Base-by-base conservation (phyloP, 2,797 vertebrate species). In the Aldrovandia affinis region DNA sequence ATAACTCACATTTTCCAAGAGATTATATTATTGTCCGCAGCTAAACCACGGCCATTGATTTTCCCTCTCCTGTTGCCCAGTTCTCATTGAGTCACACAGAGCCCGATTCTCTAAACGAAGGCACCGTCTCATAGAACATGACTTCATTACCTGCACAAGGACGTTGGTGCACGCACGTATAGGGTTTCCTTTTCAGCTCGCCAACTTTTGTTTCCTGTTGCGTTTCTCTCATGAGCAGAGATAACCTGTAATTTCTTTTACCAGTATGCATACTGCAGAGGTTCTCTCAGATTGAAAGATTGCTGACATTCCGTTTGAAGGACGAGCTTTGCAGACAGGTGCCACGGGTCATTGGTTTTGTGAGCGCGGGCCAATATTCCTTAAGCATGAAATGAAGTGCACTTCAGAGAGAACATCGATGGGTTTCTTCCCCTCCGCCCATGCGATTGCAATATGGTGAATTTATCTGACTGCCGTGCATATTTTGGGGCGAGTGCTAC, bases 31-130 rank as follows among this genome's bases (percentile, higher is more conserved):
- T 84, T 55, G 78, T 33, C 57, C 22, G 33, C 10, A 25, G 83
- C 75, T 83, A 78, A 83, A 78, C 77, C 73, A 63, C 61, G 52
- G 57, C 73, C n/a, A 84, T 84, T 50, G 77, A 79, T 84, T 84
- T 63, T 77, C 36, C 44, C 20, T 39, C 7, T 4, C 54, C 42
- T 78, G 36, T 39, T 78, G 61, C 54, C 63, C 70, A 65, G 39
- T 59, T 83, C 73, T 18, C 36, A 22, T 36, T 54, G 80, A 61
- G 2, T 39, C 20, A 7, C 22, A 22, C 50, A 36, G 18, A 1
- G 28, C 1, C 78, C 25, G 18, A 39, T 57, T 20, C 47, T 2
- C 65, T 73, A 54, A 70, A 30, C 55, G 20, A 75, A 83, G 28
- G 33, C 52, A 0, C 52, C 42, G 28, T 52, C 25, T 20, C 7